Base-by-base conservation (phyloP, 2,888 invertebrate species). In the Drosophila falleni region DNA sequence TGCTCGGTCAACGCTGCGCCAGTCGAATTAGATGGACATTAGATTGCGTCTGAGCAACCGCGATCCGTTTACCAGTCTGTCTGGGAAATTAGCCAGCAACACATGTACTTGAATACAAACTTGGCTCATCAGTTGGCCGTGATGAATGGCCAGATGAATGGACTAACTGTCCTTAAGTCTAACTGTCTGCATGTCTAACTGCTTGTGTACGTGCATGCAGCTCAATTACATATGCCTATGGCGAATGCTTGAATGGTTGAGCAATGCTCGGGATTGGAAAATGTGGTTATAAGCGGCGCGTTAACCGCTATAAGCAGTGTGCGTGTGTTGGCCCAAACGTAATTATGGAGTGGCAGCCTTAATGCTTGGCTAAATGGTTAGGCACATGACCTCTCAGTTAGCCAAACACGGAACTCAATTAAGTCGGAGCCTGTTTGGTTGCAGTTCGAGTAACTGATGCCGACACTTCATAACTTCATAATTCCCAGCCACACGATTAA, bases 391-490 rank as follows among this genome's bases (percentile, higher is more conserved):
- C 42, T 50, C 49, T 51, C 50, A 53, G 51, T 55, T 51, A 8
- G 47, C 49, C 41, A 37, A 33, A 65, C 58, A 70, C 61, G 71
- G 26, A 81, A 81, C 74, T 83, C 72, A 85, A 87, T 87, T 87
- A 85, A 53, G 53, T 59, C 35, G 53, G 37, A 9, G 11, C 33
- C 16, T 19, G 31, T 31, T 31, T 33, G 33, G 19, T 33, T 60
- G 67, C 29, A 44, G 42, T 23, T 23, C 10, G 46, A 8, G 69
- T 33, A 71, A 59, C 47, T 62, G 64, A 74, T 29, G 58, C 64
- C 42, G 41, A 64, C 74, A 80, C 70, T 72, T 83, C 75, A 84
- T 78, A 87, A 74, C 64, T 79, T 76, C 66, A 80, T 79, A 80
- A 66, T 72, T 67, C 68, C 63, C 71, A 50, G 53, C 46, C 64